Evolutionary conservation across 2,888 invertebrate species (phyloP), one percentile per base, ranked within the genome.

Genomic region (Drosophila parthenogenetica): DNA sequence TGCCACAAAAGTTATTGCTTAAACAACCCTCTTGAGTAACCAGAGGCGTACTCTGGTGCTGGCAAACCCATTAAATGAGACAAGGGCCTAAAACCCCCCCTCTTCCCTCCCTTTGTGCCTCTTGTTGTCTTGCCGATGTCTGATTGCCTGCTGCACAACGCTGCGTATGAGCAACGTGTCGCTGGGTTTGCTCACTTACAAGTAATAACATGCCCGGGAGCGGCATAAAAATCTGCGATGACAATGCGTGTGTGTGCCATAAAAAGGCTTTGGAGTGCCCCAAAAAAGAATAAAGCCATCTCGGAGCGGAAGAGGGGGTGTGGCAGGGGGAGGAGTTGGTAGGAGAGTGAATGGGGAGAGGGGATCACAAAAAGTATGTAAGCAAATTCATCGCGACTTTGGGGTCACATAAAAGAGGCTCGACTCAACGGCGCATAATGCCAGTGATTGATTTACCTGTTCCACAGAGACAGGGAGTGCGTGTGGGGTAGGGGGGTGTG

Each of bases 361-460:
- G 35, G 13, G 13, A 29, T 7, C 29, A 35, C 35, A 35, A 11
- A 32, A 35, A 46, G 39, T 43, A 64, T 68, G 69, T 62, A 63
- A 46, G 55, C 60, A 60, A 53, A 42, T 59, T 32, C 39, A 40
- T 45, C 71, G 62, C 63, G 78, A 69, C 66, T 74, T 77, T 68
- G 69, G 62, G 74, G 65, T 53, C 59, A 61, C 85, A 79, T 79
- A 81, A 78, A 78, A 69, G 49, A 55, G 55, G 46, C 69, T 68
- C 43, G 53, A 29, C 7, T 63, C 48, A 35, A 37, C 66, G 72
- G 58, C 71, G 73, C 70, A 79, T 85, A 87, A 85, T 82, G 86
- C 80, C 70, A 43, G 64, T 73, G 85, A 85, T 85, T 85, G 88
- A 85, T 85, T 85, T 83, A 88, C 86, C 84, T 87, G 81, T 66